These are phyloP conservation scores for Nothoprocta perdicaria DNA, from an alignment of 2,113 vertebrate genomes.

Conservation along the genomic window DNA sequence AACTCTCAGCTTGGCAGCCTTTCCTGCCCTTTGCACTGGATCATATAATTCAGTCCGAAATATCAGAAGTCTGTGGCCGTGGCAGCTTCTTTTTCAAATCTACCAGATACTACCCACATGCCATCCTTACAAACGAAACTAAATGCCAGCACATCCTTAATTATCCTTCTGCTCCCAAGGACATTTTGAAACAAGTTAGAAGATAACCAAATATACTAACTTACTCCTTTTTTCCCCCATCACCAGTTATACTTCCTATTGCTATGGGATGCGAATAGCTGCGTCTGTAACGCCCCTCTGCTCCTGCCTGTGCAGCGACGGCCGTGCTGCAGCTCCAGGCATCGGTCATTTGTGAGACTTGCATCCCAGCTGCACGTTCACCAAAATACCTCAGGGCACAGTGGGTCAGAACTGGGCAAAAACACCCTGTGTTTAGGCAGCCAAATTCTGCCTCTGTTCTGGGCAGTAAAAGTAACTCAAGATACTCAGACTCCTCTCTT, in stretches of 20 bases:
- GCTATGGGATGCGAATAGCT: neutral
- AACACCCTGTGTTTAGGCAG: neutral
- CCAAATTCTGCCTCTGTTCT: neutral
- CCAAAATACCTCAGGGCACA: neutral
- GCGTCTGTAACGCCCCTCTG: fast-evolving
- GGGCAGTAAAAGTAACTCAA: neutral
- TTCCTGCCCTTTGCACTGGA: neutral
- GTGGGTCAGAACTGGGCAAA: neutral
- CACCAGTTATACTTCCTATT: conserved; percentile 9
- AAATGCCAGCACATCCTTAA: neutral
- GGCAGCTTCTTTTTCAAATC: conserved; percentile 17
- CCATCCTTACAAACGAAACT: conserved; percentile 15
- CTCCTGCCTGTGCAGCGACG: neutral
- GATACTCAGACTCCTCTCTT: neutral
- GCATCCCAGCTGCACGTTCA: neutral
- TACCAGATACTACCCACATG: neutral
- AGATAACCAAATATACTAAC: neutral
- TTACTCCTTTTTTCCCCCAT: neutral
- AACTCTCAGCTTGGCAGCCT: neutral
- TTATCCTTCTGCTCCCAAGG: conserved; percentile 21
- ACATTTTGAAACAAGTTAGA: conserved; percentile 20
- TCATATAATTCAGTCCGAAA: neutral
- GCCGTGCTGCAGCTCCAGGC: neutral
- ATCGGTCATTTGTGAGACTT: neutral
- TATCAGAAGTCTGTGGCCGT: neutral